A percentile compares a stretch with the other conserved stretches of the same genome.
phyloP scores from a whole-genome alignment of 1,140 invertebrate genomes.

The Trinorchestia longiramus region DNA sequence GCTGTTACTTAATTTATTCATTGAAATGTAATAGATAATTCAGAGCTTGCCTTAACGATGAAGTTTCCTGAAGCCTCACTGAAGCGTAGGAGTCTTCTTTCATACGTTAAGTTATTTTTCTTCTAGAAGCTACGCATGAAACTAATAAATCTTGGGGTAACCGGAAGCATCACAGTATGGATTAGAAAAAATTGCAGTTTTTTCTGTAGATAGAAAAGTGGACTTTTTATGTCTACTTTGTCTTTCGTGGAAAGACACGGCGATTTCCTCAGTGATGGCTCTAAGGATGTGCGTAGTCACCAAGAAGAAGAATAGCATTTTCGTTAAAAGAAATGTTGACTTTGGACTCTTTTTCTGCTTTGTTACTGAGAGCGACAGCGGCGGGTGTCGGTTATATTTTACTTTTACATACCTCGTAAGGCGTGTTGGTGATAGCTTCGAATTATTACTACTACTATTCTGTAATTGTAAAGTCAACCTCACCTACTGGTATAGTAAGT shows the following conservation, averaged over 20 bases:
- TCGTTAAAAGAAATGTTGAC: background rate
- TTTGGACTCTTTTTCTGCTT: background rate
- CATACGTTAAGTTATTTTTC: background rate
- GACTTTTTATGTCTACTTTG: background rate
- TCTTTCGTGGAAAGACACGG: background rate
- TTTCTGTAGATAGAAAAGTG: background rate
- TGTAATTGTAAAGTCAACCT: conserved; percentile 4
- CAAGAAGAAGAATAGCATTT: background rate
- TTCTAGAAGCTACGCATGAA: background rate
- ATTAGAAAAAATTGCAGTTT: background rate
- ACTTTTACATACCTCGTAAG: background rate
- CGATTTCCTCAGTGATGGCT: background rate
- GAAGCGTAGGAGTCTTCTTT: background rate
- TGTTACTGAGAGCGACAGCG: background rate
- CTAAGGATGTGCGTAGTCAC: background rate
- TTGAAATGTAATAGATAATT: no score
- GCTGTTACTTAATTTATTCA: background rate
- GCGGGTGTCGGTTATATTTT: background rate
- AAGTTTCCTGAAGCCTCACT: no score
- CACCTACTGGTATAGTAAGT: conserved; percentile 19
- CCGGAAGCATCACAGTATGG: background rate
- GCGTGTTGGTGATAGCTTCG: conserved; percentile 38
- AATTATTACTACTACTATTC: conserved; percentile 36
- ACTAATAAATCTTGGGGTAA: background rate
- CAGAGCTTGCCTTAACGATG: no score